phyloP scores from a whole-genome alignment of 2,113 vertebrate species.

The Mirza zaza region DNA sequence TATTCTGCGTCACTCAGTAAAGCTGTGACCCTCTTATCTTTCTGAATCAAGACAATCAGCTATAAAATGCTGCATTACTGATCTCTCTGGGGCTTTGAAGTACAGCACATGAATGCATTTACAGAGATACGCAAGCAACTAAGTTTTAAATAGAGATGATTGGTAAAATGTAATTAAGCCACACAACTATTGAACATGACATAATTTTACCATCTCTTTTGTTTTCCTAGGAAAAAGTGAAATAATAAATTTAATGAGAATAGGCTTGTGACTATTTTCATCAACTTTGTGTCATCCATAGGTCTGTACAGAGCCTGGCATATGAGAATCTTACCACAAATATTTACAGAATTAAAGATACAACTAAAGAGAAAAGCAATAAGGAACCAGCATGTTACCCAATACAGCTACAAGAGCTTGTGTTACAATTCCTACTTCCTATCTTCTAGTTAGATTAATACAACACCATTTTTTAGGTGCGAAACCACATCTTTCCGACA shows the following conservation, averaged over 20 bases:
- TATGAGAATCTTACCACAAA: not conserved
- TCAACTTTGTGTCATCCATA: not conserved
- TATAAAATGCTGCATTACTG: not conserved
- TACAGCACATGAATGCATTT: not conserved
- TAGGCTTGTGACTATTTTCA: not conserved
- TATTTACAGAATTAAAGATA: not conserved
- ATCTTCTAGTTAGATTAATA: not conserved
- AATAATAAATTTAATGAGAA: not conserved
- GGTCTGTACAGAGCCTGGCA: not conserved
- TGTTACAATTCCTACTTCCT: not conserved
- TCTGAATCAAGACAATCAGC: slow-evolving; percentile 11
- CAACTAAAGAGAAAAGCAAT: not conserved
- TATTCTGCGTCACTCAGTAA: slow-evolving; percentile 26
- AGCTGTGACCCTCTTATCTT: slow-evolving; percentile 24
- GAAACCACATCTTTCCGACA: not conserved
- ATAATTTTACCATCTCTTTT: not conserved
- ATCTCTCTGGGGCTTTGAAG: not conserved
- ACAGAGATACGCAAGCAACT: not conserved
- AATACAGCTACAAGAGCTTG: not conserved
- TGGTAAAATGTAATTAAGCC: not conserved
- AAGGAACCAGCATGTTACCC: not conserved
- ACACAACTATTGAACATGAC: not conserved
- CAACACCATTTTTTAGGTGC: not conserved
- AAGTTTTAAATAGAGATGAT: not conserved
- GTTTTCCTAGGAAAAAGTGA: not conserved